phyloP scores from a whole-genome alignment of 2,113 vertebrate species.

The Eptesicus fuscus region DNA sequence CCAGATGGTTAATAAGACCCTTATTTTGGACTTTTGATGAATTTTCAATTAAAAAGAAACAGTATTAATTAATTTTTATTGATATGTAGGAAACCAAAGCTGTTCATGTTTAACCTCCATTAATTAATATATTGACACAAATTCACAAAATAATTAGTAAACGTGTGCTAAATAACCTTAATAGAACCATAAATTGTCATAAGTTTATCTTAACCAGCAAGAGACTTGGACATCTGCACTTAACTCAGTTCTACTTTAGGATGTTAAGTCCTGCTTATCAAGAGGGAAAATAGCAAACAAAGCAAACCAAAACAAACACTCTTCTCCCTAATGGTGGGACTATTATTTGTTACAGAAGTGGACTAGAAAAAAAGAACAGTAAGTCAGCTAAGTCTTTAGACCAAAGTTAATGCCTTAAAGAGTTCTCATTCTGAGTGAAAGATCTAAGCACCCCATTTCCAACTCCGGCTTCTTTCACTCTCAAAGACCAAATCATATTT shows the following conservation, averaged over 20 bases:
- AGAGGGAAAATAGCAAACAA: rapidly evolving
- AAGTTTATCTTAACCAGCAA: background rate
- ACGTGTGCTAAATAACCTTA: background rate
- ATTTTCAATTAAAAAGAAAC: background rate
- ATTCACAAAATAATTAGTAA: background rate
- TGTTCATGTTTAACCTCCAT: background rate
- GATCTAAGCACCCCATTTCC: background rate
- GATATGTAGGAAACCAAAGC: background rate
- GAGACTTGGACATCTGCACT: background rate
- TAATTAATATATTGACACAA: background rate
- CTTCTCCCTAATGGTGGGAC: background rate
- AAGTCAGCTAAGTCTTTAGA: background rate
- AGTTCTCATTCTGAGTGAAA: background rate
- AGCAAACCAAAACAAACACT: background rate
- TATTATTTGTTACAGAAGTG: background rate
- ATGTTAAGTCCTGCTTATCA: background rate
- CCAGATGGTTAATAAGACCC: background rate
- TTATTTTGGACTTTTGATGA: background rate
- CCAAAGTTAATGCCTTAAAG: background rate
- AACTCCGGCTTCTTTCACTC: background rate
- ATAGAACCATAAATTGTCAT: background rate
- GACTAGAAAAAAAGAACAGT: background rate
- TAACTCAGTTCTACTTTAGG: background rate
- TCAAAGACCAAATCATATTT: background rate
- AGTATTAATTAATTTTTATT: background rate